Percentiles rank a stretch among this genome's conserved stretches.
phyloP scores from a whole-genome alignment of 2,797 vertebrate species.

The Mallotus villosus region DNA sequence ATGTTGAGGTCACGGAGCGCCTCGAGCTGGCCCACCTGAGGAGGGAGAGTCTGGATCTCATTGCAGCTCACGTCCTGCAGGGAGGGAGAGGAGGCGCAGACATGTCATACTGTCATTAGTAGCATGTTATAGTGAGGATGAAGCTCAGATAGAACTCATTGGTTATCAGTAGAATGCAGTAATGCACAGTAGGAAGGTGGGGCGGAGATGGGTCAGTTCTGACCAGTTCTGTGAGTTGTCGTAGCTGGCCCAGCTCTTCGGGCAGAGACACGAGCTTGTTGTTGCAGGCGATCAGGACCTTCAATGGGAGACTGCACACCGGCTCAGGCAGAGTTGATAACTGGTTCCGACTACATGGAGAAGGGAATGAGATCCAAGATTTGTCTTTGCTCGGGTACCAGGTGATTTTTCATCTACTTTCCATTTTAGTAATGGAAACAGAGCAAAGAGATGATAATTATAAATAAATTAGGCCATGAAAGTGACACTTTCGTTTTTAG shows the following conservation, averaged over 20 bases:
- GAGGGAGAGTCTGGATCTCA: slow-evolving; percentile 92
- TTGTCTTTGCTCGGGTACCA: too few relatives aligned
- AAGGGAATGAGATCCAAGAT: not conserved
- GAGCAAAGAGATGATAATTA: not conserved
- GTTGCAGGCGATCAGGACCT: slow-evolving; percentile 95
- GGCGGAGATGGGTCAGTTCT: slow-evolving; percentile 39
- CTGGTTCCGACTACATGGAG: slow-evolving; percentile 89
- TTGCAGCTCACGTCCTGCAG: slow-evolving; percentile 96
- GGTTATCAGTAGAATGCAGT: not conserved
- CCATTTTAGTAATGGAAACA: too few relatives aligned
- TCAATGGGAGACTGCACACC: slow-evolving; percentile 89
- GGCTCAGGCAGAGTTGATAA: slow-evolving; percentile 88
- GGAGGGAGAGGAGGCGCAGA: slow-evolving; percentile 23
- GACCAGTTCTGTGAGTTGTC: slow-evolving; percentile 91
- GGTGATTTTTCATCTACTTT: too few relatives aligned
- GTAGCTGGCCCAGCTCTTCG: slow-evolving; percentile 89
- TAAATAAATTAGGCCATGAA: too few relatives aligned
- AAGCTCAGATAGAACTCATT: not conserved
- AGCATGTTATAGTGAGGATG: not conserved
- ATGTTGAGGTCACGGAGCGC: slow-evolving; percentile 90
- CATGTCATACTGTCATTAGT: not conserved
- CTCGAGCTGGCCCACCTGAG: slow-evolving; percentile 88
- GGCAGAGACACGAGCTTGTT: slow-evolving; percentile 95
- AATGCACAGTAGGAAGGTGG: too few relatives aligned
- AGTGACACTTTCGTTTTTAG: too few relatives aligned